These are phyloP conservation scores for Actinia tenebrosa DNA, from an alignment of 64 coral and sea anemone species.

Conservation along the genomic window DNA sequence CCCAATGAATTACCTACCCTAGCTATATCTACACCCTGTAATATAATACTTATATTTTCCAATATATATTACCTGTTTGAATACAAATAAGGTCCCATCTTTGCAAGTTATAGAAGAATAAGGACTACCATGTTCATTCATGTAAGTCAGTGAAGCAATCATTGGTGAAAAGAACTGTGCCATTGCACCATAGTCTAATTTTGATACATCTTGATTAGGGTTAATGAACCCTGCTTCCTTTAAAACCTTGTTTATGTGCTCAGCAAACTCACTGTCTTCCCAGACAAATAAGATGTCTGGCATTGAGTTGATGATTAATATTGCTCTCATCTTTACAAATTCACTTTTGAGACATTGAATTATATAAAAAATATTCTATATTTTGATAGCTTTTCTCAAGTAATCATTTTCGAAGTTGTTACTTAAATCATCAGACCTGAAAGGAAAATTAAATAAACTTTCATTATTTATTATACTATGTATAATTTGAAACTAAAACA, in stretches of 20 bases:
- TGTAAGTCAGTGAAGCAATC: conserved; percentile 82
- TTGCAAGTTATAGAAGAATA: conserved; percentile 86
- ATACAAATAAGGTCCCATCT: conserved; percentile 85
- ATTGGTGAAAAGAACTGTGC: conserved; percentile 84
- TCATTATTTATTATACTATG: background rate
- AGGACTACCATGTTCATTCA: conserved; percentile 78
- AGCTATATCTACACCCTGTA: background rate
- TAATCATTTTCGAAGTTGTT: background rate
- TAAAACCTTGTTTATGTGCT: conserved; percentile 67
- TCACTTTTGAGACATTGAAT: background rate
- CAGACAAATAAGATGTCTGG: conserved; percentile 92
- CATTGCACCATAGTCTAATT: conserved; percentile 53
- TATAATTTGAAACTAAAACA: background rate
- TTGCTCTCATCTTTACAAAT: conserved; percentile 55
- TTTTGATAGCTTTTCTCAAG: background rate
- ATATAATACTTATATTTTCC: background rate
- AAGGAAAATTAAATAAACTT: background rate
- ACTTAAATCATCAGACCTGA: background rate
- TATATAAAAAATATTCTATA: background rate
- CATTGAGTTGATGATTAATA: conserved; percentile 76
- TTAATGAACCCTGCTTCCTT: conserved; percentile 45
- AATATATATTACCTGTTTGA: conserved; percentile 65
- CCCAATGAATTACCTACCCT: too few species aligned
- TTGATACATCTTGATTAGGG: conserved; percentile 36
- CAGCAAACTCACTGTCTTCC: conserved; percentile 80